Evolutionary conservation across 35 echinoderm and acorn worm genomes (phyloP).

Genomic region (Apostichopus californicus): DNA sequence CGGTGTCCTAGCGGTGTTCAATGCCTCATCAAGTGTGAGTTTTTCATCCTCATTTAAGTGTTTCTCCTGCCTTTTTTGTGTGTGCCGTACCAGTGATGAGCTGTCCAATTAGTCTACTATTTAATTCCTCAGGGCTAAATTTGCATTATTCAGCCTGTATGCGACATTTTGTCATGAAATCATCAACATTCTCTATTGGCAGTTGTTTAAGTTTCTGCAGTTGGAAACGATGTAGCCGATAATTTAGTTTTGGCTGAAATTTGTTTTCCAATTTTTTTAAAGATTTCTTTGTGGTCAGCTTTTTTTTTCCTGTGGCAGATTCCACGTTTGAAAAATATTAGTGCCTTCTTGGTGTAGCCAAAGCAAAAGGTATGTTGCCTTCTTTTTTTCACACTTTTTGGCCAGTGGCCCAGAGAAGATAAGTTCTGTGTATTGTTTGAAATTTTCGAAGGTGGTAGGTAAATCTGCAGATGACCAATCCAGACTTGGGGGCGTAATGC

Average conservation of each 20-base stretch:
- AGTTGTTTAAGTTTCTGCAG: slow-evolving; percentile 24
- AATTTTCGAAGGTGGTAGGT: slow-evolving; percentile 15
- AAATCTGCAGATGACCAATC: slow-evolving; percentile 24
- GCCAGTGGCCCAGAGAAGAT: too few species aligned
- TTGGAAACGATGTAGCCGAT: slow-evolving; percentile 21
- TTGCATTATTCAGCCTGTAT: slow-evolving; percentile 52
- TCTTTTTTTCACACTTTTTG: background rate
- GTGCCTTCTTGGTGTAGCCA: slow-evolving; percentile 42
- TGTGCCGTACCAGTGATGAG: too few species aligned
- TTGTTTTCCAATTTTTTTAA: background rate
- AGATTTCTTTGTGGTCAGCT: background rate
- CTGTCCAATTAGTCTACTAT: too few species aligned
- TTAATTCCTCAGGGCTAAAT: too few species aligned
- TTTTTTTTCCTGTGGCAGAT: slow-evolving; percentile 18
- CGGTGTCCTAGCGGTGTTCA: too few species aligned
- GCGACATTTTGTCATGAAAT: slow-evolving; percentile 23
- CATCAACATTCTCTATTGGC: slow-evolving; percentile 19
- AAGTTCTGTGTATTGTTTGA: slow-evolving; percentile 16
- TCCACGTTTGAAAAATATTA: background rate
- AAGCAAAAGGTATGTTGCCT: slow-evolving; percentile 31
- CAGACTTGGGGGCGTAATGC: slow-evolving; percentile 19
- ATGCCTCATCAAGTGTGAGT: too few species aligned
- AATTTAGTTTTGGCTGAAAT: slow-evolving; percentile 31
- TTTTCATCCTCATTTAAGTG: too few species aligned
- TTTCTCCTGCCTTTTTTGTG: too few species aligned